Evolutionary conservation across 2,888 invertebrate genomes (phyloP).

Genomic region (Cerceris rybyensis): DNA sequence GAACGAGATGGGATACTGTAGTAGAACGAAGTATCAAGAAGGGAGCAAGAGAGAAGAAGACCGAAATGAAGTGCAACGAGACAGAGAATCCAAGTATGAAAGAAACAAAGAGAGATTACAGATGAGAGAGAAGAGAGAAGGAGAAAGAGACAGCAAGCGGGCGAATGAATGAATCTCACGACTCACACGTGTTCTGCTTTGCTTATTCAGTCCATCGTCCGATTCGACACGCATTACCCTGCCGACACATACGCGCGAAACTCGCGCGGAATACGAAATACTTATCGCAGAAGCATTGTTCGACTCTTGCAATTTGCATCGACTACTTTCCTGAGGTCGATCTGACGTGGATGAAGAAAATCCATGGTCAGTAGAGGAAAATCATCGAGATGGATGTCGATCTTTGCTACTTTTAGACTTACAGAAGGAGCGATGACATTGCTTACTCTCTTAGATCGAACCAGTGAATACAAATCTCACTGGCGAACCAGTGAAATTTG

Average conservation of each 20-base stretch:
- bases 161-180: conserved; percentile 71
- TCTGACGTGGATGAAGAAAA: neutral
- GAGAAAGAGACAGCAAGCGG: conserved; percentile 38
- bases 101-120: too few species aligned
- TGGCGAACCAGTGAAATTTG: too few species aligned
- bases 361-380: neutral
- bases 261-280: conserved; percentile 33
- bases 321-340: neutral
- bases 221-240: conserved; percentile 55
- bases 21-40: too few species aligned
- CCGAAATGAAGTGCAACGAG: too few species aligned
- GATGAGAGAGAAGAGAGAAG: too few species aligned
- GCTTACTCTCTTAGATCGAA: too few species aligned
- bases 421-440: too few species aligned
- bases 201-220: conserved; percentile 61
- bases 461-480: too few species aligned
- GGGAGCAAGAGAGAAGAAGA: too few species aligned
- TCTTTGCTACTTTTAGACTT: too few species aligned
- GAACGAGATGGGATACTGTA: neutral
- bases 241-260: conserved; percentile 48
- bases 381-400: conserved; percentile 6
- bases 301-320: conserved; percentile 18
- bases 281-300: conserved; percentile 17
- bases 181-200: conserved; percentile 66
- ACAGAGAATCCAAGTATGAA: too few species aligned